A percentile compares a stretch with the other conserved stretches of the same genome.
These are phyloP conservation scores for Propithecus coquereli DNA, from an alignment of 2,113 vertebrate species.

Conservation along the genomic window DNA sequence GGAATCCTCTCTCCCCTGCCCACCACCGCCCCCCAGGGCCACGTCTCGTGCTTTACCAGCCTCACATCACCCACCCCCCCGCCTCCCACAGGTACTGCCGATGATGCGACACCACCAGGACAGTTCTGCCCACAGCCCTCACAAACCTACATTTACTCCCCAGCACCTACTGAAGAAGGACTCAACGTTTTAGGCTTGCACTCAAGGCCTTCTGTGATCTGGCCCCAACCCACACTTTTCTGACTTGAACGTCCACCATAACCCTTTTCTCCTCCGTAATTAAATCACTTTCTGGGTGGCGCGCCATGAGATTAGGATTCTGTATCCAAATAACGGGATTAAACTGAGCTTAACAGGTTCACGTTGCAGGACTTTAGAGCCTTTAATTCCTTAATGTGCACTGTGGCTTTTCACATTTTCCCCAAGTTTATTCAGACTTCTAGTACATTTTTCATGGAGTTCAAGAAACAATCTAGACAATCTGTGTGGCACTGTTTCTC, in stretches of 20 bases:
- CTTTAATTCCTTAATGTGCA: not conserved
- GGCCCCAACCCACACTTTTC: not conserved
- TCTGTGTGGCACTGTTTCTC: not conserved
- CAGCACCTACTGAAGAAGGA: not conserved
- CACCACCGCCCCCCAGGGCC: not conserved
- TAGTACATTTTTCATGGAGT: not conserved
- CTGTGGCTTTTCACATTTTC: not conserved
- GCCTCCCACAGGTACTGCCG: not conserved
- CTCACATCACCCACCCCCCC: accelerated
- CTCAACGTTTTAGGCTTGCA: not conserved
- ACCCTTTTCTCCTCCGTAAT: not conserved
- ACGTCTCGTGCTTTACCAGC: not conserved
- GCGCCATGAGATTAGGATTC: not conserved
- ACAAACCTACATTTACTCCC: not conserved
- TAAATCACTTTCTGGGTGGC: not conserved
- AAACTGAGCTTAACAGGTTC: not conserved
- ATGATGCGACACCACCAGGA: accelerated
- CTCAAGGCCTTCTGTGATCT: not conserved
- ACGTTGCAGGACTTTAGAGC: not conserved
- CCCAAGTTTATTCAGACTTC: not conserved
- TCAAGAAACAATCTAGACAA: not conserved
- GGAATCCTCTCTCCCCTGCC: not conserved
- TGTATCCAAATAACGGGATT: not conserved
- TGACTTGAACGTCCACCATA: not conserved
- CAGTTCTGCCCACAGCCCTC: not conserved